Evolutionary conservation across 2,888 invertebrate species (phyloP).

Genomic region (Eretmocerus hayati): DNA sequence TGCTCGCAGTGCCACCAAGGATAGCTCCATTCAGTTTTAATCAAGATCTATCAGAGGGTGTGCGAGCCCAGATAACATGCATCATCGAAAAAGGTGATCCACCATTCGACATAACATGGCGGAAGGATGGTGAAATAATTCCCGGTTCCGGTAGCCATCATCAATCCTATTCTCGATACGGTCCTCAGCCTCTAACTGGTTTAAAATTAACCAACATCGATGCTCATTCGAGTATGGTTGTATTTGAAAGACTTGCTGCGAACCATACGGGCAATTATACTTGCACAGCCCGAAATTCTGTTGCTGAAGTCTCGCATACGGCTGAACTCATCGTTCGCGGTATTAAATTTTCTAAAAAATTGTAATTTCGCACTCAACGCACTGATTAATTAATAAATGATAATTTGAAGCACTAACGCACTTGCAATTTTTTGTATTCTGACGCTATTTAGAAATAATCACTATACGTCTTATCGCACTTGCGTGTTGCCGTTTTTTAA

Average conservation of each 20-base stretch:
- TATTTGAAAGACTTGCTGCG: constrained; percentile 79
- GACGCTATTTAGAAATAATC: too few relatives aligned
- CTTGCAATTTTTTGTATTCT: too few relatives aligned
- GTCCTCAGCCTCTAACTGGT: constrained; percentile 27
- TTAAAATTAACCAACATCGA: constrained; percentile 51
- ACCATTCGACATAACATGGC: constrained; percentile 87
- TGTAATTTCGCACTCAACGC: too few relatives aligned
- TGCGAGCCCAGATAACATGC: constrained; percentile 84
- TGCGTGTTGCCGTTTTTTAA: too few relatives aligned
- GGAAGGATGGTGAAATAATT: constrained; percentile 75
- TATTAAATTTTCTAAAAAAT: too few relatives aligned
- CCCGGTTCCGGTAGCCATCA: constrained; percentile 36
- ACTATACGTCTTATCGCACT: too few relatives aligned
- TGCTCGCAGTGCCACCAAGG: constrained; percentile 73
- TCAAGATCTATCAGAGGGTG: constrained; percentile 62
- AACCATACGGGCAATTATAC: constrained; percentile 85
- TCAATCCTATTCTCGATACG: constrained; percentile 24
- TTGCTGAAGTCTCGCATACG: constrained; percentile 52
- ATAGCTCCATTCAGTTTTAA: constrained; percentile 80
- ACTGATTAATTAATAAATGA: too few relatives aligned
- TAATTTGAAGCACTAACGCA: too few relatives aligned
- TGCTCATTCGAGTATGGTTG: constrained; percentile 78
- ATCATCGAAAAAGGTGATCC: constrained; percentile 88
- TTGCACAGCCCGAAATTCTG: constrained; percentile 84
- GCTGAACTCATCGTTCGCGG: constrained; percentile 49